Percentiles rank a stretch among this genome's conserved stretches.
phyloP scores from a whole-genome alignment of 2,797 vertebrate species.

The Limnodromus scolopaceus region DNA sequence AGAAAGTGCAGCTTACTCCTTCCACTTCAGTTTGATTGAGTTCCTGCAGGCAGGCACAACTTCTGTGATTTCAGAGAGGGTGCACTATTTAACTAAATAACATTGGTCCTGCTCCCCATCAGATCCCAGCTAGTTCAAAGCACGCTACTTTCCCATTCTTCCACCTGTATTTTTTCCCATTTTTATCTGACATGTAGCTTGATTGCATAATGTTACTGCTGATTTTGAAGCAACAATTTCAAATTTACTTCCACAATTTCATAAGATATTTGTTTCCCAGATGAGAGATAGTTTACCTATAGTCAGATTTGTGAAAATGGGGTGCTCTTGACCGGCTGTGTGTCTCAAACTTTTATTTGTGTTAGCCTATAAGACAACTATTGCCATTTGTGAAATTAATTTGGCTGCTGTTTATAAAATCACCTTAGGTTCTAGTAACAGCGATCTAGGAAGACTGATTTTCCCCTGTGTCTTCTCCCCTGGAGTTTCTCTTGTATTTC shows the following conservation, averaged over 20 bases:
- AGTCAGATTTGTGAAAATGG: neutral
- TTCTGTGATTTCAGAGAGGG: neutral
- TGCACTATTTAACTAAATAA: rapidly evolving
- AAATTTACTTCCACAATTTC: neutral
- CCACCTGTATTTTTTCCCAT: neutral
- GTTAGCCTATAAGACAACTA: neutral
- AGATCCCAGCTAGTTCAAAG: neutral
- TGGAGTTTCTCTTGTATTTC: neutral
- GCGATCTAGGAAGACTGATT: neutral
- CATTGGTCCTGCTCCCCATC: neutral
- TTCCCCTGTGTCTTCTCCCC: neutral
- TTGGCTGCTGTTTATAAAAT: neutral
- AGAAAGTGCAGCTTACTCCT: neutral
- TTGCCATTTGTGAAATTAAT: neutral
- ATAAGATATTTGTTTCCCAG: neutral
- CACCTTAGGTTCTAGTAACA: neutral
- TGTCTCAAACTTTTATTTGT: neutral
- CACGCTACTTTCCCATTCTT: neutral
- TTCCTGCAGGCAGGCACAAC: neutral
- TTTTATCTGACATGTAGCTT: neutral
- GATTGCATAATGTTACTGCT: neutral
- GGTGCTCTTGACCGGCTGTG: neutral
- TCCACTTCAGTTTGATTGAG: neutral
- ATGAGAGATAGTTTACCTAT: neutral
- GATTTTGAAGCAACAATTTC: neutral